Conservation (phyloP, 2,888 invertebrate genomes). For the Megalurothrips usitatus region DNA sequence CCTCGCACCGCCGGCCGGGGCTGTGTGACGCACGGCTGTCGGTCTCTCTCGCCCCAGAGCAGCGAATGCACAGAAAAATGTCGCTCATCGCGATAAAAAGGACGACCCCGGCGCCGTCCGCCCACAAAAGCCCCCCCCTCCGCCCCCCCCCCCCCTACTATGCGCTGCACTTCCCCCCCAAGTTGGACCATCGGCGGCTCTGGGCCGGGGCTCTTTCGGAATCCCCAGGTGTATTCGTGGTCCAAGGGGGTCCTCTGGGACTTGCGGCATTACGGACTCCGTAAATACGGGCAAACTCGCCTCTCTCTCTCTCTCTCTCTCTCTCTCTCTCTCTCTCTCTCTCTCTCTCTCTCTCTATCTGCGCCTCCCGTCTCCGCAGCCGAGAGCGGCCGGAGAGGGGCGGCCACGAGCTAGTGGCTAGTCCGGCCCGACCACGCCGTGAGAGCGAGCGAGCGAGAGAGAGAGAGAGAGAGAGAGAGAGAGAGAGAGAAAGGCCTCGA, state of each 20-base stretch:
- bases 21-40: too few species aligned
- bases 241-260: not conserved
- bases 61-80: not conserved
- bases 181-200: not conserved
- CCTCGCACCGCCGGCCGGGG: not conserved
- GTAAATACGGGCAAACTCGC: too few species aligned
- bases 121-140: not conserved
- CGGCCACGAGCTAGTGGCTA: too few species aligned
- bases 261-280: too few species aligned
- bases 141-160: not conserved
- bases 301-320: too few species aligned
- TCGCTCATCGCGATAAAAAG: conserved; percentile 2
- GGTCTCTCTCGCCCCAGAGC: not conserved
- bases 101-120: not conserved
- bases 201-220: not conserved
- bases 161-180: not conserved
- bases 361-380: too few species aligned
- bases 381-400: too few species aligned
- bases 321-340: too few species aligned
- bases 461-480: too few species aligned
- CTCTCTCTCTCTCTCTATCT: too few species aligned
- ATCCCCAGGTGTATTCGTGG: conserved; percentile 1
- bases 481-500: too few species aligned
- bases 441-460: too few species aligned
- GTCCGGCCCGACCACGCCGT: not conserved